A percentile compares a stretch with the other conserved stretches of the same genome.
phyloP scores from a whole-genome alignment of 1,140 invertebrate genomes.

The Eurosta solidaginis region DNA sequence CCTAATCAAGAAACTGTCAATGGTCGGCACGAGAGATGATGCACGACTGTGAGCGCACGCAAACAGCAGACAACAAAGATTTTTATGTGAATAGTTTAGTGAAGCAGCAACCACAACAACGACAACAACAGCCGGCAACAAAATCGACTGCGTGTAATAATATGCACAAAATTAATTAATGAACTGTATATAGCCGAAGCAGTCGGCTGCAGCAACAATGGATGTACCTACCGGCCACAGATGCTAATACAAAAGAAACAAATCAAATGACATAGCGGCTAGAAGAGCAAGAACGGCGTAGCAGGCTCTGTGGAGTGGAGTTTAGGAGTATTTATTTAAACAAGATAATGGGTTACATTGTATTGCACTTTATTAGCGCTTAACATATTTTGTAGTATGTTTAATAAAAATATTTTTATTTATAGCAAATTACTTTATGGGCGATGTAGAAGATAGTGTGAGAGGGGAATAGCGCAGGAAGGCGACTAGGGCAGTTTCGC shows the following conservation, averaged over 20 bases:
- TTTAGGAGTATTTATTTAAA: background rate
- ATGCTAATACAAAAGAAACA: background rate
- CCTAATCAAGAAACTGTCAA: background rate
- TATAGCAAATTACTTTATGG: conserved; percentile 13
- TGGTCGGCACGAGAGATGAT: background rate
- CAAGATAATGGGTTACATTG: conserved; percentile 3
- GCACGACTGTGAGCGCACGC: background rate
- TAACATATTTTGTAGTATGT: background rate
- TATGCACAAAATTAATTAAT: conserved; percentile 28
- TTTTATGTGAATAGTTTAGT: background rate
- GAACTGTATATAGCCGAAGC: background rate
- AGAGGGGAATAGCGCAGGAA: background rate
- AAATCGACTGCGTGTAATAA: background rate
- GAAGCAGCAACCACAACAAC: background rate
- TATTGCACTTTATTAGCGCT: conserved; percentile 7
- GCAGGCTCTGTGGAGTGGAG: background rate
- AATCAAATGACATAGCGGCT: background rate
- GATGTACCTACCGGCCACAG: background rate
- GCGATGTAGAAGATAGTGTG: background rate
- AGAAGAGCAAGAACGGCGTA: background rate
- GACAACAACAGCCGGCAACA: background rate
- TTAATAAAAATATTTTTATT: conserved; percentile 17
- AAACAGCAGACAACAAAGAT: background rate
- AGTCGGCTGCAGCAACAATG: background rate
- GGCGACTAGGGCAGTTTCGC: too few species aligned